Conservation (phyloP, 2,113 vertebrate genomes). For the Dromas ardeola region DNA sequence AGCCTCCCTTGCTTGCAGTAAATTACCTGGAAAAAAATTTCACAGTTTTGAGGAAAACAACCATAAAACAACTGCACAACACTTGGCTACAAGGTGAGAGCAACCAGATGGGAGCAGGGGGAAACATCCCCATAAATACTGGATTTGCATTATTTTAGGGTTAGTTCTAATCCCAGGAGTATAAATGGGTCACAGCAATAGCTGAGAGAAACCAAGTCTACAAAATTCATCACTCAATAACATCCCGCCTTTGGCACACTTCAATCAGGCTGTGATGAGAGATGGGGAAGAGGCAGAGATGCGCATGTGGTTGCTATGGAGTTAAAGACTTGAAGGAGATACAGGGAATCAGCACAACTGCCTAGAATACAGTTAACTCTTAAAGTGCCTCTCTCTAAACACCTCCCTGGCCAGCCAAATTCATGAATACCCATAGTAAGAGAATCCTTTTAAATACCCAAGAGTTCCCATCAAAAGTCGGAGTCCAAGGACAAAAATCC, state of each 20-base stretch:
- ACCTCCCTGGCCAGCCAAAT: neutral
- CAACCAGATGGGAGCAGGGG: neutral
- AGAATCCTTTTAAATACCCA: too few relatives aligned
- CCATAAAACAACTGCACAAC: neutral
- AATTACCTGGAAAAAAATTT: neutral
- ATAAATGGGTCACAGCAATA: neutral
- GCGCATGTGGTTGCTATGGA: conserved; percentile 48
- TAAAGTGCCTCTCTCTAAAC: neutral
- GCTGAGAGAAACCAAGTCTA: neutral
- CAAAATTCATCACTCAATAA: neutral
- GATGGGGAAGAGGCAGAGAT: neutral
- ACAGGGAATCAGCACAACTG: neutral
- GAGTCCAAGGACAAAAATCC: neutral
- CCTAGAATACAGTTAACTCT: neutral
- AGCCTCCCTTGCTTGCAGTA: neutral
- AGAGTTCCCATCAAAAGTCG: neutral
- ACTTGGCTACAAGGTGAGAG: neutral
- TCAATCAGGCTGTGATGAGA: neutral
- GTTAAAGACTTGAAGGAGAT: conserved; percentile 16
- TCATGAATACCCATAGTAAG: neutral
- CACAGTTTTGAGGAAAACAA: neutral
- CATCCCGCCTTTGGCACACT: neutral
- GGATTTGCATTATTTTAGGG: neutral
- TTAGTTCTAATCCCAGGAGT: neutral
- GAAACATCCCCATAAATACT: neutral